Evolutionary conservation across 2,113 vertebrate genomes (phyloP), one percentile per base, ranked within the genome.

Genomic region (Oceanites oceanicus): DNA sequence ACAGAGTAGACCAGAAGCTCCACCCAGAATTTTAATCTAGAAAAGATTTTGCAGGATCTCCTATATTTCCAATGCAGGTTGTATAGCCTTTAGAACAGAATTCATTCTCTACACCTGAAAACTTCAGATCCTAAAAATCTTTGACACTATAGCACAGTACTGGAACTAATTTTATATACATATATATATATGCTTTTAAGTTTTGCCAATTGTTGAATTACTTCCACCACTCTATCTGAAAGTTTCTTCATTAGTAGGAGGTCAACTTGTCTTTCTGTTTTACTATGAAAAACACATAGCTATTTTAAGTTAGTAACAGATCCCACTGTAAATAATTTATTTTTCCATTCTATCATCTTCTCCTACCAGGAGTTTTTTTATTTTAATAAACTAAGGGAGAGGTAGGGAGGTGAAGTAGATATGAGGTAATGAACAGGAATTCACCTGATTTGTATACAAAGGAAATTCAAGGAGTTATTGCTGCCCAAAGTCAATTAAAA

Each of bases 321-420:
- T 42, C 19, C 18, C 47, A 58, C 17, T 19, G 47, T 61, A 87
- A 74, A 42, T 47, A 70, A 91, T 40, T 80, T 42, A 34, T 74
- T 91, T 82, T 94, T 88, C 47, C 20, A 59, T 44, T 82, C 58
- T 53, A 53, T 44, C 25, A 82, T 32, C 34, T 32, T 87, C 45
- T 61, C 22, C 50, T 71, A 19, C 15, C 26, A 74, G 9, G 0
- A 87, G 4, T 4, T 5, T 2, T 90, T 70, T 68, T 40, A 72
- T 86, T 79, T 86, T 70, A 88, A 88, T 65, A 56, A 95, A 44
- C 13, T 22, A 12, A 42, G 5, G 4, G 1, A 6, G 38, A 38
- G 38, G 38, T 38, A 2, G 2, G 6, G 3, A 40, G 3, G 2
- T 6, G 4, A n/a, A 40, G 13, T 3, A 72, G 27, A 27, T 53